Percentiles rank a stretch among this genome's conserved stretches.
Evolutionary conservation across 1,140 invertebrate genomes (phyloP).

Genomic region (Holcopasites calliopsidis): DNA sequence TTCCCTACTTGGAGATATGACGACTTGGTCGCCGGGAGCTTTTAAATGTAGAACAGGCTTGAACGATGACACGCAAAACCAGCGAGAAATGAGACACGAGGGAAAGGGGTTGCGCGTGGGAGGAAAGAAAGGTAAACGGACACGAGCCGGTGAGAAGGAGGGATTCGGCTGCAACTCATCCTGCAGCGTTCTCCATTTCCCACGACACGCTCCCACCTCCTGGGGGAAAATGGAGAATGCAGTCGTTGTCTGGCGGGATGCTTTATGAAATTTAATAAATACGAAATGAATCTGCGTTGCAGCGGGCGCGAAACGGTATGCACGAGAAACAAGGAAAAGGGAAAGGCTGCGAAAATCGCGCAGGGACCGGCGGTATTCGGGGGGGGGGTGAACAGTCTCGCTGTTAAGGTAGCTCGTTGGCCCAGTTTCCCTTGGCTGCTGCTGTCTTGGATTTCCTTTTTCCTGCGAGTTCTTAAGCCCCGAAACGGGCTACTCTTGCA

Average conservation of each 20-base stretch:
- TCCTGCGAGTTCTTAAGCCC: not conserved
- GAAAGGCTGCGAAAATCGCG: slow-evolving; percentile 9
- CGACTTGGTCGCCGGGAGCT: no score
- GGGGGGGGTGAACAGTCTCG: slow-evolving; percentile 28
- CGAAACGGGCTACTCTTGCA: not conserved
- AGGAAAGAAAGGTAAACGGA: not conserved
- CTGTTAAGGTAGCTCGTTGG: slow-evolving; percentile 35
- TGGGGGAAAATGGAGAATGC: slow-evolving; percentile 78
- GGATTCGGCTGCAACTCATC: slow-evolving; percentile 52
- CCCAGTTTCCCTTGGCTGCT: slow-evolving; percentile 20
- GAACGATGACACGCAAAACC: slow-evolving; percentile 67
- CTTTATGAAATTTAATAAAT: slow-evolving; percentile 80
- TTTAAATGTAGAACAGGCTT: slow-evolving; percentile 75
- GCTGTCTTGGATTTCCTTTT: not conserved
- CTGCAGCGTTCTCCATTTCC: slow-evolving; percentile 59
- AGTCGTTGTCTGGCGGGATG: slow-evolving; percentile 70
- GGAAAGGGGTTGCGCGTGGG: not conserved
- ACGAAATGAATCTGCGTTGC: slow-evolving; percentile 76
- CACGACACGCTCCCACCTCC: slow-evolving; percentile 46
- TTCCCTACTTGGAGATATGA: slow-evolving; percentile 23
- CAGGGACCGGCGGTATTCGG: slow-evolving; percentile 6
- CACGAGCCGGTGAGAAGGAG: not conserved
- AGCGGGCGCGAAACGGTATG: slow-evolving; percentile 6
- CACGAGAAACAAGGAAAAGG: not conserved
- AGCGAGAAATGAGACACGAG: not conserved